phyloP scores from a whole-genome alignment of 2,797 vertebrate genomes.

The Enteromius mattozi region DNA sequence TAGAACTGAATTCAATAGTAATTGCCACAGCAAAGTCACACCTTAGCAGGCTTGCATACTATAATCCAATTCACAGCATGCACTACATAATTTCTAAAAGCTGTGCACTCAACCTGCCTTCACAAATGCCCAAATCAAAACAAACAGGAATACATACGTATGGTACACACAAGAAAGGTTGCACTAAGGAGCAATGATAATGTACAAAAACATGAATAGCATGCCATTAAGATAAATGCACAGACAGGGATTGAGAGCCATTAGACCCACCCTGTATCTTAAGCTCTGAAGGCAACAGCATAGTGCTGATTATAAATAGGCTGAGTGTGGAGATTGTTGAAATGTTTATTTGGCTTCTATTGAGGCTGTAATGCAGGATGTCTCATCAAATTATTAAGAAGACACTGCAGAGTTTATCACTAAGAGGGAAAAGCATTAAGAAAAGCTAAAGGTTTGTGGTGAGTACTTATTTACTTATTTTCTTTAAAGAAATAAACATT shows the following conservation, averaged over 20 bases:
- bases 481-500: background rate
- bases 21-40: constrained; percentile 16
- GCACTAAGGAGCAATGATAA: background rate
- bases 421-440: background rate
- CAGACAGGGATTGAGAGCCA: background rate
- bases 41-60: background rate
- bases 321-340: background rate
- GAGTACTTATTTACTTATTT: background rate
- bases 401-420: background rate
- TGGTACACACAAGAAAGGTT: background rate
- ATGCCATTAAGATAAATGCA: constrained; percentile 7
- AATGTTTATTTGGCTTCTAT: constrained; percentile 32
- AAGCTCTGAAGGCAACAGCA: background rate
- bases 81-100: background rate
- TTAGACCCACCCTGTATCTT: constrained; percentile 5
- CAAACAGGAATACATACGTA: background rate
- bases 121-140: background rate
- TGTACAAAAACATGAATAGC: background rate
- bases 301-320: constrained; percentile 11
- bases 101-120: background rate
- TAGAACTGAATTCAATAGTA: constrained; percentile 4
- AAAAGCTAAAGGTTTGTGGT: background rate
- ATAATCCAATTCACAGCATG: constrained; percentile 12
- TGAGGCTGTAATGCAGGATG: background rate
- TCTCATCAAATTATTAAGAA: constrained; percentile 9